Evolutionary conservation across 2,888 invertebrate species (phyloP), one percentile per base, ranked within the genome.

Genomic region (Oscheius sp.): DNA sequence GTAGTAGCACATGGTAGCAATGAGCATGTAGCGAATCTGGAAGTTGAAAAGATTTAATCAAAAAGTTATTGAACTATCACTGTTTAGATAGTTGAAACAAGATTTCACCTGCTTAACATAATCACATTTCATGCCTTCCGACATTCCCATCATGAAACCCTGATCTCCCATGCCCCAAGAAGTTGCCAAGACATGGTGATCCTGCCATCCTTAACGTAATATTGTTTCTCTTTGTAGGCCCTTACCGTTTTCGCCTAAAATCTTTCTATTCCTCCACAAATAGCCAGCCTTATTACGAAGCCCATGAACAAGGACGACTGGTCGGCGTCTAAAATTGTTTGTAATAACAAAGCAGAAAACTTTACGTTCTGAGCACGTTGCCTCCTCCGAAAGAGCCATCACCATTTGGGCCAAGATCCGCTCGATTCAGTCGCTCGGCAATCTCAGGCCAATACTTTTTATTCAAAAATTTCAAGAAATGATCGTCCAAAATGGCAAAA

Each of bases 131-230:
- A 81, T 74, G 0, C 32, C 21, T 13, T 73, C 71, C 55, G 60
- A 68, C 4, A 74, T 66, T n/a, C 37, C 42, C 13, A 73, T 42
- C 33, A 77, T 62, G 13, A 65, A 48, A 10, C 48, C 53, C 33
- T 73, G 73, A 13, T 65, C 70, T 37, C 81, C 81, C 13, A 37
- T 47, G 47, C 81, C 79, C 73, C 76, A 81, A 29, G 81, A 70
- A 4, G 81, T 79, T 1, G 76, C 78, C 47, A 78, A 70, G n/a
- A 74, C 29, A 7, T 63, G 62, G n/a, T 65, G 35, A 2, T n/a
- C 53, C 11, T 74, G 74, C 53, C 73, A 76, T 33, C 75, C 76
- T 37, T 58, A 50, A 63, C 21, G 21, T 21, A 21, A 21, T 21
- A 21, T 60, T 21, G 35, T n/a, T 60, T 60, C n/a, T 47, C 7